Base-by-base conservation (phyloP, 2,113 vertebrate species). In the Sinosuthora webbiana region DNA sequence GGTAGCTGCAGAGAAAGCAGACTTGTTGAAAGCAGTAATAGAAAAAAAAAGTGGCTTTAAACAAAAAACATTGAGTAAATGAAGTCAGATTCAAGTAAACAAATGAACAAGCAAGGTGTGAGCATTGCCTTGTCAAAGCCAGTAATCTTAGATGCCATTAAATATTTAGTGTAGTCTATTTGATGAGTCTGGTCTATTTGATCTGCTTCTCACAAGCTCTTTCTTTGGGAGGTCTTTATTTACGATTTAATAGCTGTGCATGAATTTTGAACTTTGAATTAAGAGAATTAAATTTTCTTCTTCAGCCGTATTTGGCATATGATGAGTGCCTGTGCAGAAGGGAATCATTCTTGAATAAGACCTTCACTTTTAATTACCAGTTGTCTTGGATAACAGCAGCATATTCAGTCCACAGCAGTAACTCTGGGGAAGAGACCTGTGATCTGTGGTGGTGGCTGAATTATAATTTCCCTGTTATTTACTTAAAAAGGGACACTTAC, bases 61-160 rank as follows among this genome's bases (percentile, higher is more conserved):
- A 74, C 27, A 76, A 76, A 90, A 79, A 65, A 5, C 21, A 47
- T 5, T 62, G 42, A 68, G 6, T 64, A 77, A 91, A 39, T n/a
- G 19, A 87, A 89, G 91, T 80, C 39, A 89, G n/a, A 85, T 84
- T 95, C 60, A 68, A 87, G 42, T 3, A 77, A 20, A 41, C 78
- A 97, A 94, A 93, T 71, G 87, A 96, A 82, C 47, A 74, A 70
- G 63, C 11, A 73, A 84, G 94, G 92, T 94, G 95, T 25, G 71
- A 82, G 88, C 96, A 92, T 87, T 87, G 39, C 6, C 24, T 91
- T 96, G 94, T 95, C 91, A 33, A 91, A 88, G 93, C 64, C 65
- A 94, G 98, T 98, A 98, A 98, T 97, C 96, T 96, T 96, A 98
- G 73, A 97, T 92, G 87, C 64, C 47, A 68, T 98, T 94, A 98